These are phyloP conservation scores for Poecilus cupreus DNA, from an alignment of 2,888 invertebrate genomes.

Conservation along the genomic window DNA sequence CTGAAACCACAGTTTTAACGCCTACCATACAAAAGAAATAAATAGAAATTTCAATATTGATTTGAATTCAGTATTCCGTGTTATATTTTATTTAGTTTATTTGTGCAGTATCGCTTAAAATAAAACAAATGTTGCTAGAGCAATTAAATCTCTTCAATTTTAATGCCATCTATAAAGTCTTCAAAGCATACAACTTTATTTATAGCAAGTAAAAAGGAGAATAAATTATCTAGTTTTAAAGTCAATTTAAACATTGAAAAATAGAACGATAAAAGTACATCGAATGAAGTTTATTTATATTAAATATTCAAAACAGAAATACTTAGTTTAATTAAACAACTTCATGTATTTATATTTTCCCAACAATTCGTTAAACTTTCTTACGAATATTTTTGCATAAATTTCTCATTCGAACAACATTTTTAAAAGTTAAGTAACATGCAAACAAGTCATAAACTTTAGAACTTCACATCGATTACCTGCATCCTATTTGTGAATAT, in stretches of 20 bases:
- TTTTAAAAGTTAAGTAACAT: slow-evolving; percentile 23
- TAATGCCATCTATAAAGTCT: too few species aligned
- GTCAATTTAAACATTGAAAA: neutral
- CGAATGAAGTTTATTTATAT: neutral
- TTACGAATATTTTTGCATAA: slow-evolving; percentile 24
- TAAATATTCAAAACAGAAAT: slow-evolving; percentile 1
- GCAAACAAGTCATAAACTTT: slow-evolving; percentile 29
- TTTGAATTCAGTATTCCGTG: too few species aligned
- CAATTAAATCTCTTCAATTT: too few species aligned
- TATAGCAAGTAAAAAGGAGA: neutral
- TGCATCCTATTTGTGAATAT: slow-evolving; percentile 17
- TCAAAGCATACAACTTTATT: neutral
- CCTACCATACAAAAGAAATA: too few species aligned
- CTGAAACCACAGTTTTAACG: neutral
- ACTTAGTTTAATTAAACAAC: slow-evolving; percentile 8
- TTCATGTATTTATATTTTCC: neutral
- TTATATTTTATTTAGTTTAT: too few species aligned
- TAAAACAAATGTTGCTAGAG: too few species aligned
- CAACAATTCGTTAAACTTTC: neutral
- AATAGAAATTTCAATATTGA: too few species aligned
- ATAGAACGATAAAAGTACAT: neutral
- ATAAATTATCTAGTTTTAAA: slow-evolving; percentile 8
- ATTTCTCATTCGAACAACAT: neutral
- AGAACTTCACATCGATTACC: slow-evolving; percentile 2
- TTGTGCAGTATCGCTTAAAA: too few species aligned